Evolutionary conservation across 2,113 vertebrate species (phyloP).

Genomic region (Balaenoptera acutorostrata): DNA sequence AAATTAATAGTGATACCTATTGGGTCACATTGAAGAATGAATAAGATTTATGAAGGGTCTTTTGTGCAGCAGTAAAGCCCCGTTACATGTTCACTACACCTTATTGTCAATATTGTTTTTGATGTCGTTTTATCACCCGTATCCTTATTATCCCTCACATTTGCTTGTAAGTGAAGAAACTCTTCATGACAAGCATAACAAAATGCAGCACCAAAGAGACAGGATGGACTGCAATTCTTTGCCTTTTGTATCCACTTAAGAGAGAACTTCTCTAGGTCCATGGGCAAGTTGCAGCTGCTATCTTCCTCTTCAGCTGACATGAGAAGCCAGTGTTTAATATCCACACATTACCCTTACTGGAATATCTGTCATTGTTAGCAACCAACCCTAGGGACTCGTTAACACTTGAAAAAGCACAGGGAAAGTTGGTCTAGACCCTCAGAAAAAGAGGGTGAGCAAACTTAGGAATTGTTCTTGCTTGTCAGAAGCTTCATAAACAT

Average conservation of each 20-base stretch:
- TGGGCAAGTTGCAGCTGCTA: not conserved
- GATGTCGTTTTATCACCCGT: not conserved
- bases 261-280: not conserved
- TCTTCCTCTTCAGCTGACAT: not conserved
- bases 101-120: not conserved
- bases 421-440: not conserved
- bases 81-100: not conserved
- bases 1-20: not conserved
- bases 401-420: not conserved
- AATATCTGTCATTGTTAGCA: not conserved
- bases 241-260: not conserved
- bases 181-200: not conserved
- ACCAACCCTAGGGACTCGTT: not conserved
- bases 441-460: not conserved
- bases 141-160: not conserved
- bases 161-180: not conserved
- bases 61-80: not conserved
- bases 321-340: slow-evolving; percentile 55
- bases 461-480: not conserved
- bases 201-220: not conserved
- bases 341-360: not conserved
- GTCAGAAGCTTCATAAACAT: not conserved
- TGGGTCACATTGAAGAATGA: not conserved
- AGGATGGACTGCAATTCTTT: not conserved
- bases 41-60: not conserved